These are phyloP conservation scores for Autographa pulchrina DNA, from an alignment of 2,888 invertebrate genomes.

Conservation along the genomic window DNA sequence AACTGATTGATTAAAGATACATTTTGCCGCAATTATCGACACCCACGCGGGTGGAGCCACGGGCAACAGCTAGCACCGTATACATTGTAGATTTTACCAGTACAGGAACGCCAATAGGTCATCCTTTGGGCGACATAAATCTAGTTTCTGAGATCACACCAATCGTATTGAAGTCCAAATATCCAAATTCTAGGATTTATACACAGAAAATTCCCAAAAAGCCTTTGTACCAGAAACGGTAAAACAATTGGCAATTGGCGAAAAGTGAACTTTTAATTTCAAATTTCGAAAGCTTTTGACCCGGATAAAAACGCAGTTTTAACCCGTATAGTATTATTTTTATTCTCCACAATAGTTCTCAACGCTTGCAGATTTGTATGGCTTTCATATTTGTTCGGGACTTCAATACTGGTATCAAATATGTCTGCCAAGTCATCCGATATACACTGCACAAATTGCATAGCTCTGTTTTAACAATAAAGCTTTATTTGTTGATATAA, in stretches of 20 bases:
- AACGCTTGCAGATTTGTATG: slow-evolving; percentile 1
- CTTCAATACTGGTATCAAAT: neutral
- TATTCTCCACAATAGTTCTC: neutral
- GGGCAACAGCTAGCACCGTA: too few relatives aligned
- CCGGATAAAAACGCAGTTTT: slow-evolving; percentile 1
- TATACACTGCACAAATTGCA: neutral
- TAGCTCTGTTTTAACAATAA: neutral
- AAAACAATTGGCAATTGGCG: neutral
- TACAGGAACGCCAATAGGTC: too few relatives aligned
- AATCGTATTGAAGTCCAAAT: neutral
- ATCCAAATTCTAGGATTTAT: neutral
- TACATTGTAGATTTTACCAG: too few relatives aligned
- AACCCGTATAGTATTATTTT: slow-evolving; percentile 2
- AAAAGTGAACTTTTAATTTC: neutral
- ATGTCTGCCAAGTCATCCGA: neutral
- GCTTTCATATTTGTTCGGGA: slow-evolving; percentile 1
- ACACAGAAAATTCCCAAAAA: neutral
- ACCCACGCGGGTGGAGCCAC: too few relatives aligned
- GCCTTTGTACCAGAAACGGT: neutral
- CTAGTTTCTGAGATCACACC: too few relatives aligned
- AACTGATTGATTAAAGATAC: too few relatives aligned
- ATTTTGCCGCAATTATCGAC: too few relatives aligned
- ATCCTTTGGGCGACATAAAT: too few relatives aligned
- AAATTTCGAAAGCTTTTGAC: slow-evolving; percentile 1
- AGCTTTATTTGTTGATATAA: neutral